Evolutionary conservation across 1,140 invertebrate genomes (phyloP), one percentile per base, ranked within the genome.

Genomic region (Olivierus martensii): DNA sequence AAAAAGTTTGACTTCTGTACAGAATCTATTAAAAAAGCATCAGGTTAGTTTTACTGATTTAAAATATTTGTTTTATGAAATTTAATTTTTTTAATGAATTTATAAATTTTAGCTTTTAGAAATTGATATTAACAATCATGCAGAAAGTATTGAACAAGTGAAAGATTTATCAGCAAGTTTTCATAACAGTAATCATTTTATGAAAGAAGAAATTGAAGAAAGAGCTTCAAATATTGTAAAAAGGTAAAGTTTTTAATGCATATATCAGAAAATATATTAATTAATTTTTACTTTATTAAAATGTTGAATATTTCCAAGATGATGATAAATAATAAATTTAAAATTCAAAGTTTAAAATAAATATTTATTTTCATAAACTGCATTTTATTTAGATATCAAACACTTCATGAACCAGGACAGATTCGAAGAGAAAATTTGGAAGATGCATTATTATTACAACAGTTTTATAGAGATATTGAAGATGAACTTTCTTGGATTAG

Each of bases 401-500:
- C 82, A 43, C 69, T 95, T 1, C 82, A 87, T 66, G 86, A 91
- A 61, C 90, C 90, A 2, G 80, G 92, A 62, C 86, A 90, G 64
- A 89, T 89, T 54, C 73, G 88, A 0, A 73, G 85, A 38, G 88
- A 93, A 56, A 89, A 93, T 65, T 68, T 95, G 6, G 85, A 91
- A 64, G 89, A 92, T 62, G 85, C 89, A 0, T 75, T 83, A 14
- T 72, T 85, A 15, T 64, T 92, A 18, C 87, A 92, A 62, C 83
- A 90, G 63, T 89, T 90, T 67, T 71, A 82, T 36, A 70, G 87
- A 46, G 87, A 92, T 64, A 80, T 85, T 1, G 84, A 90, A 48
- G 87, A 92, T 64, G 87, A 92, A 64, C 59, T 88, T 3, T 77
- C 82, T 56, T 92, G 87, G 87, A 65, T 87, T 12, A 66, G 74